Percentiles rank a stretch among this genome's conserved stretches.
These are phyloP conservation scores for Fulmarus glacialis DNA, from an alignment of 2,113 vertebrate genomes.

Conservation along the genomic window DNA sequence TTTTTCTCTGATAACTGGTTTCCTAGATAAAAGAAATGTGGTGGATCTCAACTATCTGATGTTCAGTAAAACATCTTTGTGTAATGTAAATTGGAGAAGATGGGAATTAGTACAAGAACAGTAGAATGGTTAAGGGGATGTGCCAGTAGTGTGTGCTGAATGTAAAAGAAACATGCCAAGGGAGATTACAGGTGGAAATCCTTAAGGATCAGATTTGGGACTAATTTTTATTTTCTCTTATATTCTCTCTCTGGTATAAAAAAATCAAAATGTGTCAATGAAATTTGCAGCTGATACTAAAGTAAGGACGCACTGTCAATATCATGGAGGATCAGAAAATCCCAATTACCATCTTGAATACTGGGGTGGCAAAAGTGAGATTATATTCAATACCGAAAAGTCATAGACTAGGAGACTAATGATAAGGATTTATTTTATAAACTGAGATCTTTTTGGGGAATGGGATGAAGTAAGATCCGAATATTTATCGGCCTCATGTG, in stretches of 20 bases:
- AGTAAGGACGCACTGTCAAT: background rate
- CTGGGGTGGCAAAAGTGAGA: background rate
- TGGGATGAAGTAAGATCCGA: background rate
- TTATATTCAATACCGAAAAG: background rate
- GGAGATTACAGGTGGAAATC: background rate
- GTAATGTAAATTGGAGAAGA: background rate
- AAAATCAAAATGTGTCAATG: background rate
- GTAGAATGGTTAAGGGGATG: background rate
- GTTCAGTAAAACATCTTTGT: background rate
- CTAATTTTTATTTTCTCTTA: background rate
- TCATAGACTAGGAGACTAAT: background rate
- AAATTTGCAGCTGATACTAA: background rate
- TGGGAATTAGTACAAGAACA: background rate
- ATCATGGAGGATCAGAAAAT: background rate
- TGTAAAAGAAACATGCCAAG: background rate
- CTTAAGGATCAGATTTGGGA: background rate
- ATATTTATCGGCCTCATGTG: background rate
- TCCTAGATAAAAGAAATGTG: background rate
- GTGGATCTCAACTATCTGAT: background rate
- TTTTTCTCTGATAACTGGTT: background rate
- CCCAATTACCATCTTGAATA: background rate
- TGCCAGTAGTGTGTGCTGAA: background rate
- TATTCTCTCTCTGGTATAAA: background rate
- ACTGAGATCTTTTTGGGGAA: background rate
- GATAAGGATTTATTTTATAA: background rate